Percentiles rank a stretch among this genome's conserved stretches.
Conservation (phyloP, 2,888 invertebrate genomes). For the Pollenia griseotomentosa region DNA sequence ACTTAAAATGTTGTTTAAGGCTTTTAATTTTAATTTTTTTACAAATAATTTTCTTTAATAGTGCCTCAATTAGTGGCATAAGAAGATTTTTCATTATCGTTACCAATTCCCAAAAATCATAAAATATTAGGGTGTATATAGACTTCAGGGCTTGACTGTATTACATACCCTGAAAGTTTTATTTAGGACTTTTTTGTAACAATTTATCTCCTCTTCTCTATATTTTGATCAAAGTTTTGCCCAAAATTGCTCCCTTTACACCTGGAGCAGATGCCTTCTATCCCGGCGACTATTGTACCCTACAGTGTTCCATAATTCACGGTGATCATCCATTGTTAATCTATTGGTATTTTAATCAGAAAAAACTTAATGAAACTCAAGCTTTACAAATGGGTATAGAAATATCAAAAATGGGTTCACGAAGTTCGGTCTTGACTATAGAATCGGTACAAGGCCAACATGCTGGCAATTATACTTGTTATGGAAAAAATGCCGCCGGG, state of each 20-base stretch:
- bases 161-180: too few species aligned
- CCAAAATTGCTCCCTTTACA: constrained; percentile 91
- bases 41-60: too few species aligned
- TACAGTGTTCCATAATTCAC: constrained; percentile 89
- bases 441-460: constrained; percentile 87
- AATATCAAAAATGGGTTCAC: constrained; percentile 84
- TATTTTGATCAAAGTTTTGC: constrained; percentile 86
- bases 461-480: constrained; percentile 90
- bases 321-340: constrained; percentile 92
- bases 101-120: too few species aligned
- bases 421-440: constrained; percentile 87
- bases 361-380: constrained; percentile 86
- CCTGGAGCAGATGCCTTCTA: constrained; percentile 89
- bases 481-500: constrained; percentile 87
- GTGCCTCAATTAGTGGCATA: too few species aligned
- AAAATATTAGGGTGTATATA: too few species aligned
- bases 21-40: too few species aligned
- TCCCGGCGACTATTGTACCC: constrained; percentile 88
- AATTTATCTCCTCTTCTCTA: neutral
- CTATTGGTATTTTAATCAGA: constrained; percentile 88
- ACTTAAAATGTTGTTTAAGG: too few species aligned
- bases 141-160: too few species aligned
- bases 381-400: constrained; percentile 81
- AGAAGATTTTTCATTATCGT: too few species aligned
- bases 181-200: neutral